Conservation (phyloP, 2,113 vertebrate genomes). For the Camelus dromedarius region DNA sequence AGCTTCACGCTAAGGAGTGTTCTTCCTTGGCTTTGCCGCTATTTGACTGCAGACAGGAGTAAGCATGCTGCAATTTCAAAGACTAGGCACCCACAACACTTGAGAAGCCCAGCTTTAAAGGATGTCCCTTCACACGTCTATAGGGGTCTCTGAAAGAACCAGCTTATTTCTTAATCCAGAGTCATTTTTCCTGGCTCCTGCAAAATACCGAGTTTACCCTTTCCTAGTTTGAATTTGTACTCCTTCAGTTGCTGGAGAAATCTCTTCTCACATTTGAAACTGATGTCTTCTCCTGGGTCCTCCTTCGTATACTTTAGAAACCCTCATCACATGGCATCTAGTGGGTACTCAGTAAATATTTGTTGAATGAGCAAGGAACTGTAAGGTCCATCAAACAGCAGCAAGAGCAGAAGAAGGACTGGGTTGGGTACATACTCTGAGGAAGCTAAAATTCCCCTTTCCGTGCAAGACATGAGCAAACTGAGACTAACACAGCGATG, state of each 20-base stretch:
- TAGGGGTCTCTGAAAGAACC: background rate
- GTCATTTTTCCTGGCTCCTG: background rate
- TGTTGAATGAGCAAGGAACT: background rate
- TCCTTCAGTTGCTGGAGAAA: background rate
- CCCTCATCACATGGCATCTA: fast-evolving
- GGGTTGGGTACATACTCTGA: too few relatives aligned
- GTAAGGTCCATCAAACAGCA: fast-evolving
- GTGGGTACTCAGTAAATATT: background rate
- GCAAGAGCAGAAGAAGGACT: fast-evolving
- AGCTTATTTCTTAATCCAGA: background rate
- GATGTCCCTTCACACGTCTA: too few relatives aligned
- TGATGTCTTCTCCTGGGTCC: fast-evolving
- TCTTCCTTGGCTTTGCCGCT: background rate
- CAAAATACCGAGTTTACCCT: background rate
- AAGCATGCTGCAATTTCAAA: background rate
- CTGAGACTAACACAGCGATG: background rate
- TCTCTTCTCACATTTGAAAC: background rate
- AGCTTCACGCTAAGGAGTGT: fast-evolving
- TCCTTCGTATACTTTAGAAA: background rate
- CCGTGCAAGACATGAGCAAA: background rate
- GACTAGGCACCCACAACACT: background rate
- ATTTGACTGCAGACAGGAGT: fast-evolving
- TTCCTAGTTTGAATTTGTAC: background rate
- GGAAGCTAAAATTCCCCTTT: background rate
- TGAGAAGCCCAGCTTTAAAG: background rate